Conservation (phyloP, 2,888 invertebrate genomes). For the Acleris laterana region DNA sequence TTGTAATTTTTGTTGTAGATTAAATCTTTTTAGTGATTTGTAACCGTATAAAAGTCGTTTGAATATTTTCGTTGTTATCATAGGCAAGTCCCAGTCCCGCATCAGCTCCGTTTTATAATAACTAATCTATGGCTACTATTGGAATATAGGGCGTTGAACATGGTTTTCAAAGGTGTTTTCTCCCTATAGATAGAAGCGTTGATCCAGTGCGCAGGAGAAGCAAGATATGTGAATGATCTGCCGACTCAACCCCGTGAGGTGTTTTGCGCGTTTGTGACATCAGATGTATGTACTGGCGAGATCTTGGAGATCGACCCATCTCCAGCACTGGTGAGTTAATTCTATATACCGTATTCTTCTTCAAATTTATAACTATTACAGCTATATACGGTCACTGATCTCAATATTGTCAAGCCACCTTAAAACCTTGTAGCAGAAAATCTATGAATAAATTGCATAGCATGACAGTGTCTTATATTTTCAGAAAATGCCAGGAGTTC, state of each 20-base stretch:
- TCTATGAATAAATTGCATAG: not conserved
- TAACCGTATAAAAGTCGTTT: too few species aligned
- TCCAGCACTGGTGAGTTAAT: conserved; percentile 83
- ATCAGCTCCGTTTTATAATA: too few species aligned
- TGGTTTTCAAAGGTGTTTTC: conserved; percentile 19
- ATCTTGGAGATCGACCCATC: conserved; percentile 85
- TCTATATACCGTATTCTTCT: not conserved
- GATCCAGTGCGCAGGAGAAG: conserved; percentile 87
- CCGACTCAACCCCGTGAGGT: conserved; percentile 85
- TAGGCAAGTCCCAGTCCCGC: too few species aligned
- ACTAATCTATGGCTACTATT: too few species aligned
- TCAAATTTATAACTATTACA: too few species aligned
- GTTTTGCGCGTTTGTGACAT: conserved; percentile 86
- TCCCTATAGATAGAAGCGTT: conserved; percentile 31
- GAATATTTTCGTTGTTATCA: too few species aligned
- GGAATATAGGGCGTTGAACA: not conserved
- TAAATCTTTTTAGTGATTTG: too few species aligned
- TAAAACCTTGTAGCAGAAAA: not conserved
- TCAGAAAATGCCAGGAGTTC: conserved; percentile 86
- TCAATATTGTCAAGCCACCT: not conserved
- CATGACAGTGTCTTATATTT: conserved; percentile 40
- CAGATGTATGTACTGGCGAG: conserved; percentile 81
- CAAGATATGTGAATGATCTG: conserved; percentile 86
- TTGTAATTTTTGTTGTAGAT: too few species aligned
- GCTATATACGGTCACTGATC: too few species aligned